Conservation (phyloP, 2,888 invertebrate genomes). For the Camponotus fellah region DNA sequence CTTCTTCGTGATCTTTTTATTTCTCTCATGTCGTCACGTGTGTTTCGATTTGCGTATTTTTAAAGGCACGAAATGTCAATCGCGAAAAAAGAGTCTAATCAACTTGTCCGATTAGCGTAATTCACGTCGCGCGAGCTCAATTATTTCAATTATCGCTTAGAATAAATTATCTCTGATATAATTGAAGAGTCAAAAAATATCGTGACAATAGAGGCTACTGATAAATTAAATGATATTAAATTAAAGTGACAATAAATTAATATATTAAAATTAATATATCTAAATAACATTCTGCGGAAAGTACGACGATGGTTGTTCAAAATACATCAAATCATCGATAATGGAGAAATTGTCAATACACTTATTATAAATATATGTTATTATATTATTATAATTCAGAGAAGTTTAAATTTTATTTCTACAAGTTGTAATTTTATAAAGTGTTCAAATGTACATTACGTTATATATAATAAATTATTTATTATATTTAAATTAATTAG, state of each 20-base stretch:
- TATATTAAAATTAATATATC: background rate
- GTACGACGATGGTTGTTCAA: background rate
- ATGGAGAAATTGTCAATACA: background rate
- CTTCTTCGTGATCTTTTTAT: too few relatives aligned
- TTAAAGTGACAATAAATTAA: background rate
- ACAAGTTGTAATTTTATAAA: background rate
- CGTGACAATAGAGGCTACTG: background rate
- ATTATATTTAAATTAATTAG: too few relatives aligned
- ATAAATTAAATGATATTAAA: constrained; percentile 12
- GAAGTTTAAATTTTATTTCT: background rate
- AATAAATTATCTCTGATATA: background rate
- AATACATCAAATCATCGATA: background rate
- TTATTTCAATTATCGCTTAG: background rate
- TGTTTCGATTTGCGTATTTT: background rate
- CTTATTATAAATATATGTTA: background rate
- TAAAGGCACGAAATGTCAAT: background rate
- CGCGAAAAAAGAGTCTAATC: background rate
- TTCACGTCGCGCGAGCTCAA: constrained; percentile 2
- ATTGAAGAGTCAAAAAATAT: background rate
- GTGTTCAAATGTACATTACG: background rate
- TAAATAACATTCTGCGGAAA: background rate
- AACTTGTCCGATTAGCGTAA: constrained; percentile 22
- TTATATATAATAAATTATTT: background rate
- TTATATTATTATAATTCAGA: background rate
- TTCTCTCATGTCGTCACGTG: background rate